These are phyloP conservation scores for Leiothrix lutea DNA, from an alignment of 2,113 vertebrate species.

Conservation along the genomic window DNA sequence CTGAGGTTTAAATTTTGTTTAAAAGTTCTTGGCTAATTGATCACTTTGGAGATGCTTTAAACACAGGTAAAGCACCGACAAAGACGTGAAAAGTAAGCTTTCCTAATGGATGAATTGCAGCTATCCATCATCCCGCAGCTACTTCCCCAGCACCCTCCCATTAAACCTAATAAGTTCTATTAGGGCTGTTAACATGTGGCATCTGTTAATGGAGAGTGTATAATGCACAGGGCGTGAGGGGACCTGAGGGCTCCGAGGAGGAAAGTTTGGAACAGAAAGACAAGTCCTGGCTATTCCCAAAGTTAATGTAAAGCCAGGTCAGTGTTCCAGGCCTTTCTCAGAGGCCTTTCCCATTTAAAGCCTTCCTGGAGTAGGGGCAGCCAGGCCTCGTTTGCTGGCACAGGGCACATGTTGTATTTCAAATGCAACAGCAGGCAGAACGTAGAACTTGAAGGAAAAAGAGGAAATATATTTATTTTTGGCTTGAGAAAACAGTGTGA, in stretches of 20 bases:
- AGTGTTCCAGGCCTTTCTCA: not conserved
- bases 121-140: slow-evolving; percentile 60
- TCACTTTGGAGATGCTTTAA: slow-evolving; percentile 58
- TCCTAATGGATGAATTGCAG: slow-evolving; percentile 54
- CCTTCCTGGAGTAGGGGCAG: not conserved
- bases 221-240: slow-evolving; percentile 46
- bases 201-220: slow-evolving; percentile 42
- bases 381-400: fast-evolving
- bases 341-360: not conserved
- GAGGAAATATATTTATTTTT: not conserved
- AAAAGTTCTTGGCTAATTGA: slow-evolving; percentile 63
- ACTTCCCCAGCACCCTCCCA: slow-evolving; percentile 20
- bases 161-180: slow-evolving; percentile 57
- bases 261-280: not conserved
- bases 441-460: not conserved
- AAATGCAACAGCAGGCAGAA: not conserved
- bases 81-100: slow-evolving; percentile 55
- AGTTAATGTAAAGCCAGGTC: not conserved
- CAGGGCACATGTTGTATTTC: not conserved
- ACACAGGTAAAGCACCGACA: slow-evolving; percentile 59
- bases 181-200: slow-evolving; percentile 48
- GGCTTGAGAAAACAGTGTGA: slow-evolving; percentile 29
- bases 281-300: not conserved
- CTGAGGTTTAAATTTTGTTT: slow-evolving; percentile 51
- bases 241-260: not conserved